Evolutionary conservation across 2,888 invertebrate species (phyloP), one percentile per base, ranked within the genome.

Genomic region (Congeria kusceri): DNA sequence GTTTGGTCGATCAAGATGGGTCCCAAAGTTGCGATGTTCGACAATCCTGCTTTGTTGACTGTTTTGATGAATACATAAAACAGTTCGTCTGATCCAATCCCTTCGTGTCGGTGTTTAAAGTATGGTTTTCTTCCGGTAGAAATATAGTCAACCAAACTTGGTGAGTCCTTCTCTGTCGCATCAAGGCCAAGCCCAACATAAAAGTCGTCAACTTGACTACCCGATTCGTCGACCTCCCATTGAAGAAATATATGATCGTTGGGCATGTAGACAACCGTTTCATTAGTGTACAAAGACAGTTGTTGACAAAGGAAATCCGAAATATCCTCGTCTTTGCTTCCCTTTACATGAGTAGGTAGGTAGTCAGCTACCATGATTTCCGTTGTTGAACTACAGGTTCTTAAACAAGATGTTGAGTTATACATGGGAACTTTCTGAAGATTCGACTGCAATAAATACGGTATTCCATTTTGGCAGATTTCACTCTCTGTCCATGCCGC

Each of bases 41-140:
- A 53, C 20, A 85, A 27, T 9, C 80, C 82, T 25, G 87, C 86
- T 65, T 84, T 86, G 69, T 85, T 88, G 2, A 63, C 32, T 7
- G 72, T 75, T 65, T 77, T 83, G 1, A 87, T 46, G 46, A 88
- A 83, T 9, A 83, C 53, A 61, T 78, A 87, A 20, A 88, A 79
- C 7, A 66, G 18, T 46, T 77, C 58, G 1, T 77, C 71, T 5
- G 73, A 56, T 9, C 67, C 70, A 15, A 88, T 27, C 1, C 86
- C 88, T 46, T 67, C 63, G 57, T 86, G 85, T 23, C 57, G 47
- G 0, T 63, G 56, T 58, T 59, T 75, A 58, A 72, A 88, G 23
- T 29, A 57, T 11, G 62, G 28, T n/a, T 77, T 69, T 18, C 71
- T 56, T n/a, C 74, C 61, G 1, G 82, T 78, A 32, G 84, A 69